A percentile compares a stretch with the other conserved stretches of the same genome.
Conservation (phyloP, 2,888 invertebrate species). For the Microchrysa polita region DNA sequence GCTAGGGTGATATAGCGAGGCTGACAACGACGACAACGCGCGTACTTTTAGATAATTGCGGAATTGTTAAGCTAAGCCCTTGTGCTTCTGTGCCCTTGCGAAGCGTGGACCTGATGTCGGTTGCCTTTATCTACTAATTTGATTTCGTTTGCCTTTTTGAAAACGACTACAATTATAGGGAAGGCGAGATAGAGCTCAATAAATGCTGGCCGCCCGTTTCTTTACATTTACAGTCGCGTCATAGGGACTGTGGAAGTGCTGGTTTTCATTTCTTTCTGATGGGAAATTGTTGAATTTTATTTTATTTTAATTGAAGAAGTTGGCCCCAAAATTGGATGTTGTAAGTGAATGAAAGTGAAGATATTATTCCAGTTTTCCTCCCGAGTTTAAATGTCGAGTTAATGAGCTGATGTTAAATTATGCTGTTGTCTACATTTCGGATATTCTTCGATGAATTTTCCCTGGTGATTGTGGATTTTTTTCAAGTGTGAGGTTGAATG, state of each 20-base stretch:
- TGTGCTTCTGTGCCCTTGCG: slow-evolving; percentile 10
- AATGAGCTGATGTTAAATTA: slow-evolving; percentile 49
- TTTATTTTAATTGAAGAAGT: slow-evolving; percentile 49
- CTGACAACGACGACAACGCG: no score
- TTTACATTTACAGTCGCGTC: background rate
- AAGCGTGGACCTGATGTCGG: background rate
- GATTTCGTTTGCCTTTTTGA: slow-evolving; percentile 21
- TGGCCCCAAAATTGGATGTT: slow-evolving; percentile 23
- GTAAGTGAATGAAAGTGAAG: slow-evolving; percentile 35
- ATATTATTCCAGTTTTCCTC: slow-evolving; percentile 22
- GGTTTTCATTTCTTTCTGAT: background rate
- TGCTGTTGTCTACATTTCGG: slow-evolving; percentile 45
- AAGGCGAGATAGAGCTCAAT: slow-evolving; percentile 12
- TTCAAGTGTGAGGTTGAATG: no score
- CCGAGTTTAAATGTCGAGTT: slow-evolving; percentile 36
- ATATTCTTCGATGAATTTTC: slow-evolving; percentile 27
- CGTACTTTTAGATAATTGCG: slow-evolving; percentile 49
- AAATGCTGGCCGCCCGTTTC: background rate
- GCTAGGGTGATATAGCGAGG: slow-evolving; percentile 4
- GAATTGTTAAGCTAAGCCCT: slow-evolving; percentile 45
- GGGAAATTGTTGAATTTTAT: slow-evolving; percentile 46
- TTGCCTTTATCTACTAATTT: background rate
- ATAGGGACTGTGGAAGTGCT: background rate
- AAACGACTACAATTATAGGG: background rate
- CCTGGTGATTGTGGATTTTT: background rate